Evolutionary conservation across 2,797 vertebrate species (phyloP).

Genomic region (Sus cebifrons): DNA sequence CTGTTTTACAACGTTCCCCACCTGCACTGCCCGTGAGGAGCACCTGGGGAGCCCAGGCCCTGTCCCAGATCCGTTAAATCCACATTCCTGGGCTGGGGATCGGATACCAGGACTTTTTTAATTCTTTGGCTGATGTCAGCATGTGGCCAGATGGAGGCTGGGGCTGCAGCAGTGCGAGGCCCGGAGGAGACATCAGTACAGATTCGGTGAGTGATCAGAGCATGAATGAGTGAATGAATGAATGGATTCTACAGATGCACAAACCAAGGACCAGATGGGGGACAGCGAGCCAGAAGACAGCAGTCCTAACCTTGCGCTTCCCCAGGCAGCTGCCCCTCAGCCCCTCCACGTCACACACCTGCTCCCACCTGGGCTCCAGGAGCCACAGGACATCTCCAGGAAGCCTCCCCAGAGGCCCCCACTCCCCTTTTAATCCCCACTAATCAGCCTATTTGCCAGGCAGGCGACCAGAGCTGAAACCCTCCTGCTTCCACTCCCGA

Average conservation of each 20-base stretch:
- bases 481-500: background rate
- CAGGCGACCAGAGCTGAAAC: background rate
- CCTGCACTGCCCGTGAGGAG: background rate
- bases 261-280: background rate
- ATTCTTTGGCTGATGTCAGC: background rate
- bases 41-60: background rate
- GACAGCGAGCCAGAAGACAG: background rate
- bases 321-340: background rate
- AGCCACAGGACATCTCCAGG: background rate
- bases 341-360: no score
- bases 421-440: background rate
- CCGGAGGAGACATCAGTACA: background rate
- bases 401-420: background rate
- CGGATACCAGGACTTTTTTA: background rate
- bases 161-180: background rate
- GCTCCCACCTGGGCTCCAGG: background rate
- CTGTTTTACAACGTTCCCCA: background rate
- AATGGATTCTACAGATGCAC: background rate
- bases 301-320: background rate
- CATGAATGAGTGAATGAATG: background rate
- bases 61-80: background rate
- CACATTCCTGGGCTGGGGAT: background rate
- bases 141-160: background rate
- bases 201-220: background rate
- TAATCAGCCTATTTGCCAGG: slow-evolving; percentile 40